Evolutionary conservation across 2,797 vertebrate species (phyloP), one percentile per base, ranked within the genome.

Genomic region (Thripadectes ignobilis): DNA sequence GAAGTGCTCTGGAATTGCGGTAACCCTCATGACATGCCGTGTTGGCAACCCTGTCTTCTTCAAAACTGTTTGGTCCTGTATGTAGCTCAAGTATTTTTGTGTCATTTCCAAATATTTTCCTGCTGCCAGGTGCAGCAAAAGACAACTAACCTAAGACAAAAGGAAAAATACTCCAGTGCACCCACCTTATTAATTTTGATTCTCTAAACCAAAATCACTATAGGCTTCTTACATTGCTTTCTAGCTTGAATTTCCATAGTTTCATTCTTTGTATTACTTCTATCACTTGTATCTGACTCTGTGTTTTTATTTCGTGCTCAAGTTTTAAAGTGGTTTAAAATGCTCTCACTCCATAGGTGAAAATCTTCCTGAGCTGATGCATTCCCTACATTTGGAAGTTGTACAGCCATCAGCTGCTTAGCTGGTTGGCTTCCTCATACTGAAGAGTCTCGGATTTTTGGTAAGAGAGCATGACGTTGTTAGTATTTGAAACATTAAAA

Each of bases 401-500:
- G 41, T 89, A 32, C 46, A 69, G 52, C 74, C 19, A 12, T 66
- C 82, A 86, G 19, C 68, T 68, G 63, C 29, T 61, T 69, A 85
- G 34, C 87, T 92, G 58, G 84, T 96, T 36, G 94, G 73, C 61
- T 71, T 82, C 68, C 51, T 65, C 51, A 48, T 72, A 73, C 76
- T 89, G 91, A 96, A 74, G 79, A 89, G n/a, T 49, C 80, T 73
- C 55, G 91, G 95, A 94, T 85, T 92, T 97, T 49, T 58, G 93
- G 92, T 92, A 67, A 88, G 77, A 62, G 14, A 41, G 10, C 29
- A 9, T 34, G 43, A 36, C 36, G 72, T 52, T 72, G 30, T 39
- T 92, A 26, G 32, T 46, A 30, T 82, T 96, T 86, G 46, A 67
- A 59, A 27, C 20, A 4, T 30, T 30, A n/a, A 41, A 72, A 39